Percentiles rank a stretch among this genome's conserved stretches.
These are phyloP conservation scores for Eriocheir sinensis DNA, from an alignment of 1,140 invertebrate species.

Conservation along the genomic window DNA sequence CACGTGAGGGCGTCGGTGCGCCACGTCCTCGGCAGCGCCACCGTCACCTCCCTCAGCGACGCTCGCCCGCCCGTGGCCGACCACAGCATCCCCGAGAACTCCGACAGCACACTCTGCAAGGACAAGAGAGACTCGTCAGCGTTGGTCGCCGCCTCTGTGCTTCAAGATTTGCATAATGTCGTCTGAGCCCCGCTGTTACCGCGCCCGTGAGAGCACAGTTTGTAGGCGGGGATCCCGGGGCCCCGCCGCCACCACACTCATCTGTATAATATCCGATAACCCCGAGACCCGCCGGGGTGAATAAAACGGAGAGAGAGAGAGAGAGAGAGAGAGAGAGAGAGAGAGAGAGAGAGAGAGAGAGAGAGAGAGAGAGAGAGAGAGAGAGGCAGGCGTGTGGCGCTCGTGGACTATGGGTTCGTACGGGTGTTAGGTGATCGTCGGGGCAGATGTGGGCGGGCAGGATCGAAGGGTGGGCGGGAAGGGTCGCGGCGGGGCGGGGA, in stretches of 20 bases:
- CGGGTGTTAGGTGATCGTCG: background rate
- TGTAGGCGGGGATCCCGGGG: background rate
- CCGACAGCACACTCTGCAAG: conserved; percentile 74
- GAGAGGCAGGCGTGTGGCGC: background rate
- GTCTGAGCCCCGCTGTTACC: background rate
- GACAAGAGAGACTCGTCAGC: background rate
- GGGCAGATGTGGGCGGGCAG: conserved; percentile 29
- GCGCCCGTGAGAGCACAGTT: background rate
- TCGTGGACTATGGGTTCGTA: background rate
- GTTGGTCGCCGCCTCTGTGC: background rate
- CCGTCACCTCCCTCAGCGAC: conserved; percentile 83
- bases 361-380: conserved; percentile 60
- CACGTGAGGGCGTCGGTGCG: conserved; percentile 74
- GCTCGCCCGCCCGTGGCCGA: conserved; percentile 84
- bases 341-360: conserved; percentile 60
- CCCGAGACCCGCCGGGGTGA: background rate
- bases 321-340: conserved; percentile 63
- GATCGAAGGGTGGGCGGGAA: background rate
- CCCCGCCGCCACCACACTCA: background rate
- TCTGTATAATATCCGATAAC: background rate
- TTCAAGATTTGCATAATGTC: background rate
- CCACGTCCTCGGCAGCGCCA: conserved; percentile 84
- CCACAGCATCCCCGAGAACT: conserved; percentile 81
- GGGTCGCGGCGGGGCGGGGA: background rate
- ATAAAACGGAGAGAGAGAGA: background rate